Percentiles rank a stretch among this genome's conserved stretches.
Conservation (phyloP, 2,888 invertebrate genomes). For the Nomada hirtipes region DNA sequence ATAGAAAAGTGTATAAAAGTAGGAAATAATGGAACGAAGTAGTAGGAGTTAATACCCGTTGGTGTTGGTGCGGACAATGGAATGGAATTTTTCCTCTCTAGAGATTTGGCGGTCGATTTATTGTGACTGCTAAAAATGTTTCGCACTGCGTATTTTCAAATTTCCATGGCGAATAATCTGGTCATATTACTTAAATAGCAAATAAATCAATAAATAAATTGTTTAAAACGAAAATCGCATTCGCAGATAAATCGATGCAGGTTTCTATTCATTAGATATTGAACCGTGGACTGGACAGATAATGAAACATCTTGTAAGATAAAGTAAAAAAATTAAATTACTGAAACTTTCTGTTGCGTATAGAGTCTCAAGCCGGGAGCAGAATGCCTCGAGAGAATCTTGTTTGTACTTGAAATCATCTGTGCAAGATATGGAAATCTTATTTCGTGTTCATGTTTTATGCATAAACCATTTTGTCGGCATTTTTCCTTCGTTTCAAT, state of each 20-base stretch:
- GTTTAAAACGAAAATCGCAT: too few relatives aligned
- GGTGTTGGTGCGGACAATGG: background rate
- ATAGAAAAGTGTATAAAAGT: background rate
- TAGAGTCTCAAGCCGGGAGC: background rate
- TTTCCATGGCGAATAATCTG: too few relatives aligned
- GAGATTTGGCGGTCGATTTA: background rate
- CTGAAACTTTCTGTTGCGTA: background rate
- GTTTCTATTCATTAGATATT: too few relatives aligned
- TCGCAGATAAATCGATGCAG: too few relatives aligned
- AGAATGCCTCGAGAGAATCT: constrained; percentile 30
- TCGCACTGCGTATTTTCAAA: background rate
- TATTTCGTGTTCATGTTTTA: constrained; percentile 57
- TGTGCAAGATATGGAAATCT: constrained; percentile 46
- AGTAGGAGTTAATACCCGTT: background rate
- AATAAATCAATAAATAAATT: too few relatives aligned
- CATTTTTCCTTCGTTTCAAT: constrained; percentile 46
- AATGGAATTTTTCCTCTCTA: background rate
- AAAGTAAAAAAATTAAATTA: background rate
- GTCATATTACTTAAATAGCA: too few relatives aligned
- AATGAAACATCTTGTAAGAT: background rate
- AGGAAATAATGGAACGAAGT: background rate
- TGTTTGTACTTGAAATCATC: constrained; percentile 48
- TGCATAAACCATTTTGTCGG: constrained; percentile 43
- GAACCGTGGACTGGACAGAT: background rate
- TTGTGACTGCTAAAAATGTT: background rate